These are phyloP conservation scores for Oncorhynchus keta DNA, from an alignment of 2,113 vertebrate species.

Conservation along the genomic window DNA sequence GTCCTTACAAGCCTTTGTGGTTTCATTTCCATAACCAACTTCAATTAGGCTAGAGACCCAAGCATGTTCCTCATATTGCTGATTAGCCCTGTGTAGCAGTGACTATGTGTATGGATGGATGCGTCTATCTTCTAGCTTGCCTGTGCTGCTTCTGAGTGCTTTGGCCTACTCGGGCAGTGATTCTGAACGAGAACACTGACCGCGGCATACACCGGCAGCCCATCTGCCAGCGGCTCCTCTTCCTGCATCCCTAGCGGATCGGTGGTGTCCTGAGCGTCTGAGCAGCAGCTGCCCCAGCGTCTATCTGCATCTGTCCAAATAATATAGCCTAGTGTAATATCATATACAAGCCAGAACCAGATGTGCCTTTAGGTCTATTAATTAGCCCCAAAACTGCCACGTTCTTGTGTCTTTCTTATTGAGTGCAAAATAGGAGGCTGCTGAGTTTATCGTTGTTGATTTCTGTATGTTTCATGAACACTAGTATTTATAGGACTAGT, in stretches of 20 bases:
- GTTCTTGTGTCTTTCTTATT: neutral
- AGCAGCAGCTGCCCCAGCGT: no score
- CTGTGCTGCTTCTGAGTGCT: no score
- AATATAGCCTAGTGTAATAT: no score
- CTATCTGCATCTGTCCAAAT: no score
- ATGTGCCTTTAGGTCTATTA: neutral
- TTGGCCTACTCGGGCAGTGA: neutral
- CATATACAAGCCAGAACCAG: neutral
- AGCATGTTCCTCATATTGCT: neutral
- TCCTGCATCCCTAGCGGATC: no score
- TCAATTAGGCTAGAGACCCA: neutral
- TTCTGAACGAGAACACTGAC: neutral
- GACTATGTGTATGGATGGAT: neutral
- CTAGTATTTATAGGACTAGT: no score
- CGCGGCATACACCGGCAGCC: no score
- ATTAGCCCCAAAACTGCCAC: neutral
- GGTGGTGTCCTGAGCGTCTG: no score
- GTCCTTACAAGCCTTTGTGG: neutral
- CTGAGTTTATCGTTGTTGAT: no score
- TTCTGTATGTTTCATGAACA: no score
- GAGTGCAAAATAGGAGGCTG: neutral
- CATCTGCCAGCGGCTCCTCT: no score
- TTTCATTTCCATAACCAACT: neutral
- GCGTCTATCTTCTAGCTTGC: no score
- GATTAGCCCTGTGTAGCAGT: neutral